Base-by-base conservation (phyloP, 2,113 vertebrate species). In the Erinaceus europaeus region DNA sequence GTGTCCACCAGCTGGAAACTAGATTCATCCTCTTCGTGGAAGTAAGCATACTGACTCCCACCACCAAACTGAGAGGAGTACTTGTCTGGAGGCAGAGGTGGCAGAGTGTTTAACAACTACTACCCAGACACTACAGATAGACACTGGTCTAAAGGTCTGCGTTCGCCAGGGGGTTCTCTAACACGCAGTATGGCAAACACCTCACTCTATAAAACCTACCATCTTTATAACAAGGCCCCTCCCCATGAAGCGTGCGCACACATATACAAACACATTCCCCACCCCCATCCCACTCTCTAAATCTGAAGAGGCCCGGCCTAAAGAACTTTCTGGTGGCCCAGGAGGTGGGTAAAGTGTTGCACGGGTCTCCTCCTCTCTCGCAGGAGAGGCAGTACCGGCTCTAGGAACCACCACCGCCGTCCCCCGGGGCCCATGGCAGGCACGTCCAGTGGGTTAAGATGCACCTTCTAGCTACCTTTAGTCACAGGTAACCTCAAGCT, bases 1-100 rank as follows among this genome's bases (percentile, higher is more conserved):
- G 99, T 99, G 81, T 99, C 99, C 95, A 99, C 99, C 95, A 99
- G 96, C 91, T 99, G 99, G 97, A 99, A 99, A 97, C 99, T 99
- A 0, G 98, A 97, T 96, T 99, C 99, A 36, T 99, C 99, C 90
- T 99, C 99, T 93, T 99, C 99, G 0, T 99, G 99, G 95, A 99
- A 99, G 95, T 99, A 99, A 0, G 99, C 99, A 25, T 99, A 99
- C 36, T 99, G 99, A 88, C 98, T 99, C 3, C 99, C 99, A 0
- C 99, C 99, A 0, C 99, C 99, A 10, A 99, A 99, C 97, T 99
- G 99, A 0, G 99, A 99, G 0, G 99, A 99, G 88, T 99, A 99
- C 89, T 99, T 99, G 94, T 99, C 98, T 99, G 95, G 3, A 77
- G 80, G 93, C 0, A 79, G 42, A 92, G 44, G 50, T 0, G n/a